phyloP scores from a whole-genome alignment of 2,888 invertebrate species.

The Cheiracanthium punctorium region DNA sequence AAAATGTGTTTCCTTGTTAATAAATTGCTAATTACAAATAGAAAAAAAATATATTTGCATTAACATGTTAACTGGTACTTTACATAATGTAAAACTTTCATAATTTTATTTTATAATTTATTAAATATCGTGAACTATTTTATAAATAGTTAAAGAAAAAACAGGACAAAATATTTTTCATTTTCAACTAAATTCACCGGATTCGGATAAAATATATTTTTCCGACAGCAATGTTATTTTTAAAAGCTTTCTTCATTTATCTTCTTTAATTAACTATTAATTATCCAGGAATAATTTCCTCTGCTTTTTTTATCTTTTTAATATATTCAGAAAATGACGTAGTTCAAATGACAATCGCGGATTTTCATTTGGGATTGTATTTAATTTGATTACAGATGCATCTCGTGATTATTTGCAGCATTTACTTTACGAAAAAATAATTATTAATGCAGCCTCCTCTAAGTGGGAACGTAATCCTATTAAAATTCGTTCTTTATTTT shows the following conservation, averaged over 20 bases:
- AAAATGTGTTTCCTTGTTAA: no score
- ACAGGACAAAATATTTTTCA: no score
- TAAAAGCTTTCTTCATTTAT: background rate
- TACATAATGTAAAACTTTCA: no score
- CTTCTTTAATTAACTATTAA: background rate
- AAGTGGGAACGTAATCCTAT: background rate
- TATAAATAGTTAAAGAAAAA: no score
- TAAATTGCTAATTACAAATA: no score
- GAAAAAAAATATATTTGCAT: no score
- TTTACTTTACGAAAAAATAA: background rate
- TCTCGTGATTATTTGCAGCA: background rate
- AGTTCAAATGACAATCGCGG: background rate
- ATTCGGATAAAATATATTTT: no score
- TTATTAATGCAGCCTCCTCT: background rate
- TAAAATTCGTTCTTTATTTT: background rate
- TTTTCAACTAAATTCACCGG: no score
- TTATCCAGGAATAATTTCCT: background rate
- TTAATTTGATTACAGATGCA: slow-evolving; percentile 13
- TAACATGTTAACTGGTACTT: no score
- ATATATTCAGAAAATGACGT: background rate
- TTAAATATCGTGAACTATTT: no score
- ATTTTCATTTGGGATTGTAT: background rate
- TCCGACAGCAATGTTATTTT: background rate
- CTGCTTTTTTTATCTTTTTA: background rate
- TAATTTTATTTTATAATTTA: no score